Base-by-base conservation (phyloP, 2,888 invertebrate species). In the Ectropis crepuscularia region DNA sequence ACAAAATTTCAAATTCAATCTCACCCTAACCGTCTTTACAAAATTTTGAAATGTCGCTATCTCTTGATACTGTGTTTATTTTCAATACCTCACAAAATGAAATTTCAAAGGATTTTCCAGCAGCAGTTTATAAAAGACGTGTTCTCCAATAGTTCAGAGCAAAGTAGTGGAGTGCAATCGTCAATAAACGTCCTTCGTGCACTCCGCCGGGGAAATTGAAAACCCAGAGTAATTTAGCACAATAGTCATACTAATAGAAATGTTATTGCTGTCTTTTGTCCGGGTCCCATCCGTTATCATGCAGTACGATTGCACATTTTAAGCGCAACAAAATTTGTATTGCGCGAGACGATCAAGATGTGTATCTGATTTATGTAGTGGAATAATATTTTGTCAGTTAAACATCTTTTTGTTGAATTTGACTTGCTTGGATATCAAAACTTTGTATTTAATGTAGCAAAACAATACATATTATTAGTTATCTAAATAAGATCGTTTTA, bases 161-260 rank as follows among this genome's bases (percentile, higher is more conserved):
- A 53, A 54, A 63, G 55, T 61, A 50, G 28, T 43, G 51, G 38
- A 10, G 63, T 54, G 65, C 68, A 72, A 72, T 72, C 73, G 73
- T 74, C 73, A 72, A 74, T 77, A 73, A 72, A 70, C 58, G 72
- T 74, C 74, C 46, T 66, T 66, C 65, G 64, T 67, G 70, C 71
- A 68, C 72, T 69, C 68, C 65, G 61, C 39, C 53, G 59, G 64
- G 70, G 64, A 72, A 74, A 74, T 73, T 74, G 73, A 74, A 74
- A 73, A 69, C 69, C 63, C 63, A 61, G 55, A 67, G 68, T 67
- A 67, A 74, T 73, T 68, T 68, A 68, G 57, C 59, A 67, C 69
- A 70, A 68, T 68, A 63, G 67, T 72, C 67, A 69, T 64, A 61
- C 59, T 61, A 65, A 64, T 65, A 68, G 60, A 67, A 69, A 65